These are phyloP conservation scores for Hepsetus odoe DNA, from an alignment of 2,113 vertebrate species.

Conservation along the genomic window DNA sequence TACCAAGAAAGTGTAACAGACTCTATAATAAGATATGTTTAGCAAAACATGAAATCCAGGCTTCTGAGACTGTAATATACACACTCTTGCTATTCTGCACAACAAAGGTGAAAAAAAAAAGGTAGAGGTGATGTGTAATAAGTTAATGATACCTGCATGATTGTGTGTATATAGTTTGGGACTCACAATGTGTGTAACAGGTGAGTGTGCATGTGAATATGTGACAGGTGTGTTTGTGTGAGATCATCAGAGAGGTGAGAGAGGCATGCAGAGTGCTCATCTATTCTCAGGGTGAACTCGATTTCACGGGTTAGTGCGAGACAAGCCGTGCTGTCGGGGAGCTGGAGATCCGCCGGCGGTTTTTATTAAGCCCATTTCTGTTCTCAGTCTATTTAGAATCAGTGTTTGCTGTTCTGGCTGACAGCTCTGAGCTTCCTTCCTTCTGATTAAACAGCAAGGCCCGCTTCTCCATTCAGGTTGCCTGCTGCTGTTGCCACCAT, in stretches of 20 bases:
- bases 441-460: conserved; percentile 1
- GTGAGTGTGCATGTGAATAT: not conserved
- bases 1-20: not conserved
- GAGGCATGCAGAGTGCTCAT: conserved; percentile 54
- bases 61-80: not conserved
- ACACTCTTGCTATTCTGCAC: not conserved
- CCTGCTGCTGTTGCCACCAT: not conserved
- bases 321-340: conserved; percentile 39
- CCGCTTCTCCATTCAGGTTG: conserved; percentile 9
- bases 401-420: conserved; percentile 49
- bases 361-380: conserved; percentile 41
- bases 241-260: conserved; percentile 43
- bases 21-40: not conserved
- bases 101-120: conserved; percentile 33
- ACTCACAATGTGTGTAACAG: conserved; percentile 22
- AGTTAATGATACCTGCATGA: not conserved
- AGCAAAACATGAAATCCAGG: not conserved
- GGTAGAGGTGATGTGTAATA: not conserved
- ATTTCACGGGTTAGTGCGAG: conserved; percentile 70
- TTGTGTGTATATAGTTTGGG: conserved; percentile 18
- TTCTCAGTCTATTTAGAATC: conserved; percentile 50
- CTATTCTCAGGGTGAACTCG: conserved; percentile 64
- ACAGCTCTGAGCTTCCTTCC: conserved; percentile 12
- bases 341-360: conserved; percentile 30
- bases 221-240: conserved; percentile 33